Conservation (phyloP, 2,113 vertebrate species). For the Apeltes quadracus region DNA sequence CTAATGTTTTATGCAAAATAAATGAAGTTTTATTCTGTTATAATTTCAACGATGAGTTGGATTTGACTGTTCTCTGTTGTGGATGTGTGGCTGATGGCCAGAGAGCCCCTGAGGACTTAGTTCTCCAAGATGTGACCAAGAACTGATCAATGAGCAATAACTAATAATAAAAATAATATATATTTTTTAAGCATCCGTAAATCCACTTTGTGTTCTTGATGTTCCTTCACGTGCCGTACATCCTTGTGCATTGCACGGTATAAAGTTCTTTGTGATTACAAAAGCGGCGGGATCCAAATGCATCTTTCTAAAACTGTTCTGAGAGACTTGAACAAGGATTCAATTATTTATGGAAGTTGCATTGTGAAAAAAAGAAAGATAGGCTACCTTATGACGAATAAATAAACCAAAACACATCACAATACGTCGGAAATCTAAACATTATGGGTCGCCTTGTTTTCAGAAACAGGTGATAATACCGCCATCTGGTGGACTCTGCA, state of each 20-base stretch:
- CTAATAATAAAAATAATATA: not conserved
- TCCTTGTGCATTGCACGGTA: not conserved
- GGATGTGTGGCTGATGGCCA: slow-evolving; percentile 32
- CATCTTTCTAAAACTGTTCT: not conserved
- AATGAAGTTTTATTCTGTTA: not conserved
- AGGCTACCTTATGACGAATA: not conserved
- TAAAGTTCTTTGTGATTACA: not conserved
- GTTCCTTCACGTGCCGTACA: not conserved
- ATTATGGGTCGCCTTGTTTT: not conserved
- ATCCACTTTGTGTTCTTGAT: not conserved
- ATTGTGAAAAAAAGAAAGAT: not conserved
- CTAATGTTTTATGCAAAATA: not conserved
- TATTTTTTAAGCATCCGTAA: not conserved
- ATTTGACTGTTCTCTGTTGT: not conserved
- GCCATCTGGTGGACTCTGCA: slow-evolving; percentile 67
- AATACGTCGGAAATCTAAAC: not conserved
- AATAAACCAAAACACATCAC: not conserved
- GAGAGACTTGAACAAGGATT: not conserved
- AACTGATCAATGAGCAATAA: not conserved
- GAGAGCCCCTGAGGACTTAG: not conserved
- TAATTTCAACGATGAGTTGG: not conserved
- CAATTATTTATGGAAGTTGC: accelerated
- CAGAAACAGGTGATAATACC: slow-evolving; percentile 43
- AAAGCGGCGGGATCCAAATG: not conserved
- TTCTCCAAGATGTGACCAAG: slow-evolving; percentile 10